Evolutionary conservation across 2,888 invertebrate species (phyloP).

Genomic region (Euplexia lucipara): DNA sequence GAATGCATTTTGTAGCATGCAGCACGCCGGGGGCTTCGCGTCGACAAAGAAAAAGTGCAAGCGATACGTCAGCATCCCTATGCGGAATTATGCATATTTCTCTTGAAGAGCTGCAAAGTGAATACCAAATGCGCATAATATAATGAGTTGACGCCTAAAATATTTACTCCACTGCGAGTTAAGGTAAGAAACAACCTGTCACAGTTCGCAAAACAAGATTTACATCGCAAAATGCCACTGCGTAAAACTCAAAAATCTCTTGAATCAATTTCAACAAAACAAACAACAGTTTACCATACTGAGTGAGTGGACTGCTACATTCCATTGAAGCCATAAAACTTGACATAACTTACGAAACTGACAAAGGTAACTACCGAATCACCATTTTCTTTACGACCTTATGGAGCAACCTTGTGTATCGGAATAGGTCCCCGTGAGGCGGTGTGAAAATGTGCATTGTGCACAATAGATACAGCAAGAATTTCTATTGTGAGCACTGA

Average conservation of each 20-base stretch:
- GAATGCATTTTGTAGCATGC: constrained; percentile 72
- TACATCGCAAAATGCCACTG: not conserved
- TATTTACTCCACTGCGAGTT: constrained; percentile 21
- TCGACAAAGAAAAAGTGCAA: constrained; percentile 75
- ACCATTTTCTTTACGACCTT: constrained; percentile 58
- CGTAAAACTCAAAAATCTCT: not conserved
- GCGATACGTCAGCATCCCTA: constrained; percentile 68
- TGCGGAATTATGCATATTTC: constrained; percentile 66
- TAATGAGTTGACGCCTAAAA: constrained; percentile 50
- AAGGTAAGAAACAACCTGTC: not conserved
- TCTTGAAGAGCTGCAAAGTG: constrained; percentile 49
- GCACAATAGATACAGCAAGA: constrained; percentile 67
- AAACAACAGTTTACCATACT: constrained; percentile 34
- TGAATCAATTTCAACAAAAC: constrained; percentile 24
- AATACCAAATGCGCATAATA: constrained; percentile 56
- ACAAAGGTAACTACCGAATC: constrained; percentile 48
- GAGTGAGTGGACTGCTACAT: constrained; percentile 42
- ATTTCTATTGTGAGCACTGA: constrained; percentile 71
- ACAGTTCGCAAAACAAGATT: not conserved
- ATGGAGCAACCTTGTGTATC: constrained; percentile 50
- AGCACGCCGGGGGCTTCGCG: constrained; percentile 58
- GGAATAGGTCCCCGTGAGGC: constrained; percentile 37
- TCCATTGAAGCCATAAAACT: constrained; percentile 46
- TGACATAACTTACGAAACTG: constrained; percentile 53
- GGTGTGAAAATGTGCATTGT: constrained; percentile 65